These are phyloP conservation scores for Poeciliopsis retropinna DNA, from an alignment of 2,113 vertebrate species.

Conservation along the genomic window DNA sequence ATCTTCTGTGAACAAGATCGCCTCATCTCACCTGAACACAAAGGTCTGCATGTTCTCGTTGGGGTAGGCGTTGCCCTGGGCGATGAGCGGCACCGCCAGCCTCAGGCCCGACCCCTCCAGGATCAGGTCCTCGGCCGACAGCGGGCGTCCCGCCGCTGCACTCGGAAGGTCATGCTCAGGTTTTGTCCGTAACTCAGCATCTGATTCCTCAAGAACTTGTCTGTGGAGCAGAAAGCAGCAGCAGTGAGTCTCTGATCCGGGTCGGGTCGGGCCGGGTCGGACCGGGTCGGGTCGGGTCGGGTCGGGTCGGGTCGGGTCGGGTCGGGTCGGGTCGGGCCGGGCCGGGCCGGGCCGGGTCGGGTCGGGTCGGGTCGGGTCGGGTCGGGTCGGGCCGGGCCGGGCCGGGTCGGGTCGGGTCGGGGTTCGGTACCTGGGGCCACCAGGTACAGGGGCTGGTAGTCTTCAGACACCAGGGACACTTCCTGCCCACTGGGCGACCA, in stretches of 20 bases:
- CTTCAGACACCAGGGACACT: conserved; percentile 89
- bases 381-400: too few species aligned
- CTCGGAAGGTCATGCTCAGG: conserved; percentile 89
- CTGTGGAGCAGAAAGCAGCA: conserved; percentile 64
- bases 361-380: background rate
- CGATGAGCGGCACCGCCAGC: conserved; percentile 91
- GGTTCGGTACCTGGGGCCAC: conserved; percentile 86
- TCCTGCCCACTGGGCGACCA: conserved; percentile 87
- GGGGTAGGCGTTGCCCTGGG: conserved; percentile 95
- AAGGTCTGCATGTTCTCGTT: conserved; percentile 86
- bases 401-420: background rate
- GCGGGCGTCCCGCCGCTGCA: conserved; percentile 89
- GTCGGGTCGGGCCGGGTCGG: too few species aligned
- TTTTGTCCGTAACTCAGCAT: conserved; percentile 94
- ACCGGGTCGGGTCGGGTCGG: background rate
- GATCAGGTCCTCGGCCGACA: conserved; percentile 94
- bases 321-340: background rate
- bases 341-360: too few species aligned
- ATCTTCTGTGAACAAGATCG: background rate
- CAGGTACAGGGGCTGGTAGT: conserved; percentile 95
- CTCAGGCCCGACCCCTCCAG: conserved; percentile 88
- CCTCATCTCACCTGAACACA: conserved; percentile 85
- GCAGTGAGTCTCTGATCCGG: background rate
- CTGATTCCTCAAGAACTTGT: conserved; percentile 91
- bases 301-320: background rate